Evolutionary conservation across 1,140 invertebrate genomes (phyloP).

Genomic region (Triops cancriformis): DNA sequence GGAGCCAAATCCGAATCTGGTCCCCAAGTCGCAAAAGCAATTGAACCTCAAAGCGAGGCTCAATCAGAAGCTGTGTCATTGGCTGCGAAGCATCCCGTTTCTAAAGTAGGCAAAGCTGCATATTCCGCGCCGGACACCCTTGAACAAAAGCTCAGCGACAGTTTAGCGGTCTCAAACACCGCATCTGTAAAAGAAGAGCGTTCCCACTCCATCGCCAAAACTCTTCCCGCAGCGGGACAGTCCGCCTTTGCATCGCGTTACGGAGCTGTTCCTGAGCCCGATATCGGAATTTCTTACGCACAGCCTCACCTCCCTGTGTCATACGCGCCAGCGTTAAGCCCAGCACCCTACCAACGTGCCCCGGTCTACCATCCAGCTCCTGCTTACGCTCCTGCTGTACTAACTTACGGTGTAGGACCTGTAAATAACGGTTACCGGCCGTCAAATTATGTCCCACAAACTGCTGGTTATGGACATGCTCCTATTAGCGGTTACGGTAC

Average conservation of each 20-base stretch:
- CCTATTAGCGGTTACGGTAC: conserved; percentile 9
- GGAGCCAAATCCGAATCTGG: background rate
- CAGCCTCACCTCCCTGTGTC: background rate
- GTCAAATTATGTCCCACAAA: background rate
- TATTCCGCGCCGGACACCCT: background rate
- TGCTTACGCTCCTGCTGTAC: background rate
- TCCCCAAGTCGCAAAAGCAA: background rate
- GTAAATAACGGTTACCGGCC: background rate
- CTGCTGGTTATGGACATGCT: background rate
- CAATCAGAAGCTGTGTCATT: background rate
- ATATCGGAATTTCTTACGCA: background rate
- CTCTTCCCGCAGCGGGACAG: background rate
- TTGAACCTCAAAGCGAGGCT: background rate
- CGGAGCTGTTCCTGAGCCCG: background rate
- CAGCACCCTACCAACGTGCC: background rate
- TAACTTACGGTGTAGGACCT: background rate
- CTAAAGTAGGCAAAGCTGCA: background rate
- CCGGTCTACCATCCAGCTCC: background rate
- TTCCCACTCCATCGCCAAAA: background rate
- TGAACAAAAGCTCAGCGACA: background rate
- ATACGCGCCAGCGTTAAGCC: background rate
- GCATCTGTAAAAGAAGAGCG: background rate
- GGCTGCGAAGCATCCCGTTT: background rate
- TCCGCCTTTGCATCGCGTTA: background rate
- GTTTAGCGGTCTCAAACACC: background rate